Evolutionary conservation across 2,888 invertebrate species (phyloP).

Genomic region (Neelides folsomi): DNA sequence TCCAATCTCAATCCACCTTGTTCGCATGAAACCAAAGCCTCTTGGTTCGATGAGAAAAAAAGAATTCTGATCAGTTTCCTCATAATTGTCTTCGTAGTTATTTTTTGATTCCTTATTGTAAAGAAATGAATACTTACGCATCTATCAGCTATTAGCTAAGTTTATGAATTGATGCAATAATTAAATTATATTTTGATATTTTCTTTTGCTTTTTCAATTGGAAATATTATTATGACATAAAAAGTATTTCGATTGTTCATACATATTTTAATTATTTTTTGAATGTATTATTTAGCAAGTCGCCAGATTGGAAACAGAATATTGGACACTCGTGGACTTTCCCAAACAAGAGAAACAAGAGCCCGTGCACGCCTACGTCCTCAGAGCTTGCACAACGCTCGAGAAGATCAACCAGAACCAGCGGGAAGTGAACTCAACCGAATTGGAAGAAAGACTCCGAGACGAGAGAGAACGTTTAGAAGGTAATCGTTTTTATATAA

Average conservation of each 20-base stretch:
- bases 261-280: background rate
- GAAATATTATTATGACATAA: background rate
- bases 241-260: too few relatives aligned
- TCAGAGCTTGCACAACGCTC: slow-evolving; percentile 79
- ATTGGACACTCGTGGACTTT: slow-evolving; percentile 86
- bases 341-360: slow-evolving; percentile 88
- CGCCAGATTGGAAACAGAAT: slow-evolving; percentile 77
- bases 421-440: slow-evolving; percentile 67
- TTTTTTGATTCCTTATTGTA: too few relatives aligned
- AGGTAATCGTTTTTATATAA: slow-evolving; percentile 43
- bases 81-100: too few relatives aligned
- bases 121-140: too few relatives aligned
- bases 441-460: slow-evolving; percentile 69
- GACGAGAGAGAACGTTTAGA: slow-evolving; percentile 76
- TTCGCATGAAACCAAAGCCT: too few relatives aligned
- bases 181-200: background rate
- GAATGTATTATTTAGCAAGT: slow-evolving; percentile 53
- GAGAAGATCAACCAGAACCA: slow-evolving; percentile 83
- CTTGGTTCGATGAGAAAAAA: too few relatives aligned
- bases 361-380: slow-evolving; percentile 79
- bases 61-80: too few relatives aligned
- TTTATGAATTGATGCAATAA: too few relatives aligned
- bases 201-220: background rate
- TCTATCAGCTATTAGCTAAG: too few relatives aligned
- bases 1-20: too few relatives aligned